Base-by-base conservation (phyloP, 2,888 invertebrate genomes). In the Ashinkailepas kermadecensis region DNA sequence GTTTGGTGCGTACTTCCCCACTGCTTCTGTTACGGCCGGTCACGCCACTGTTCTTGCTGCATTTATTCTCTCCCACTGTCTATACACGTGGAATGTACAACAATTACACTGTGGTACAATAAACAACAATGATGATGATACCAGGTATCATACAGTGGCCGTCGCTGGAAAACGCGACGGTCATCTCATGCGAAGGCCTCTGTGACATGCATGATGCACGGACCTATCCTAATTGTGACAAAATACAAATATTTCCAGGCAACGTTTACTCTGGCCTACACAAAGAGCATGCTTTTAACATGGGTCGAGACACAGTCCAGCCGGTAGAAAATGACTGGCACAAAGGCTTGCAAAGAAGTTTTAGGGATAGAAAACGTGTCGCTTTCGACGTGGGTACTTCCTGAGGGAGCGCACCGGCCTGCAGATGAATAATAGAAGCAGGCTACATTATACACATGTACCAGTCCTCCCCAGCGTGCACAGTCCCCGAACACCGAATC, bases 121-220 rank as follows among this genome's bases (percentile, higher is more conserved):
- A 74, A 21, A 74, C 74, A 74, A 70, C 25, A 64, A 67, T 56
- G 74, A 74, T 56, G 74, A 74, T 56, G 56, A 56, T 13, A 59
- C 15, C 12, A 15, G 54, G 56, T 74, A 74, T 59, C 59, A 59
- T 56, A 74, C 56, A 56, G 56, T 56, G 74, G 74, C 56, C 74
- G 8, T 15, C 74, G 74, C 23, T 54, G 56, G 54, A 74, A 54
- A 74, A 74, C 74, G 54, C 18, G 74, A 74, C 54, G 23, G 21
- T 21, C 56, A 56, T 74, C 56, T 74, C 74, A 54, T n/a, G 74
- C 56, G 54, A 74, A 74, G 74, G 74, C 74, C 74, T 56, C 74
- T 12, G 39, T 74, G 18, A 0, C 74, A 18, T 54, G 8, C 54
- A 70, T 21, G 74, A 70, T 70, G 70, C 54, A 39, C 54, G 54